Evolutionary conservation across 2,888 invertebrate species (phyloP).

Genomic region (Cancer borealis): DNA sequence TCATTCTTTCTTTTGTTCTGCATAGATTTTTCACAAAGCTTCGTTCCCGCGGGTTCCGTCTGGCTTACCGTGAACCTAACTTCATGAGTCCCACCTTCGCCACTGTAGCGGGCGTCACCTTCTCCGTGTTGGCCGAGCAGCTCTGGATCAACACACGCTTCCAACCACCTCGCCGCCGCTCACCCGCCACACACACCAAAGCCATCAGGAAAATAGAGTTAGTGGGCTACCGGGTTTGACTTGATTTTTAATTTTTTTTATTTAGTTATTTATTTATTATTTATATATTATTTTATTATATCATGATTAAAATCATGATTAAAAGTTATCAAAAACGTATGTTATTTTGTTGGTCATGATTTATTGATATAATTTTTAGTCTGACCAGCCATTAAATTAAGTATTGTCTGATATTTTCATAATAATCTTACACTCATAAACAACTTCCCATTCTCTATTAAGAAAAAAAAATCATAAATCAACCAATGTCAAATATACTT

Average conservation of each 20-base stretch:
- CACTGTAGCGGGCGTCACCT: conserved; percentile 53
- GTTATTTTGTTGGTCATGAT: too few species aligned
- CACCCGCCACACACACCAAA: neutral
- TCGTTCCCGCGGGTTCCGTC: conserved; percentile 49
- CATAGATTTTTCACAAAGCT: conserved; percentile 46
- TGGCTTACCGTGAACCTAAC: conserved; percentile 60
- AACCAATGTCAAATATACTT: neutral
- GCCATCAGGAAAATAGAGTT: neutral
- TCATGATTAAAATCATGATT: too few species aligned
- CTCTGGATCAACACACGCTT: conserved; percentile 63
- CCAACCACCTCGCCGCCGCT: neutral
- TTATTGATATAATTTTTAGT: too few species aligned
- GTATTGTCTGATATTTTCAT: too few species aligned
- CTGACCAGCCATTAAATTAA: too few species aligned
- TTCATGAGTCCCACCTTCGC: conserved; percentile 41
- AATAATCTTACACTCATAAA: too few species aligned
- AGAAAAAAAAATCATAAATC: neutral
- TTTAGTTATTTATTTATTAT: too few species aligned
- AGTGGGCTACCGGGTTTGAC: too few species aligned
- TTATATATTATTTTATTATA: too few species aligned
- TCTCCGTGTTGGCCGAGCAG: conserved; percentile 61
- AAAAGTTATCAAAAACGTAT: too few species aligned
- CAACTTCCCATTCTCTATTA: neutral
- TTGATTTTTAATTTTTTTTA: too few species aligned
- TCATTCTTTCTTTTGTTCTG: neutral